These are phyloP conservation scores for Zaprionus kolodkinae DNA, from an alignment of 1,140 invertebrate genomes.

Conservation along the genomic window DNA sequence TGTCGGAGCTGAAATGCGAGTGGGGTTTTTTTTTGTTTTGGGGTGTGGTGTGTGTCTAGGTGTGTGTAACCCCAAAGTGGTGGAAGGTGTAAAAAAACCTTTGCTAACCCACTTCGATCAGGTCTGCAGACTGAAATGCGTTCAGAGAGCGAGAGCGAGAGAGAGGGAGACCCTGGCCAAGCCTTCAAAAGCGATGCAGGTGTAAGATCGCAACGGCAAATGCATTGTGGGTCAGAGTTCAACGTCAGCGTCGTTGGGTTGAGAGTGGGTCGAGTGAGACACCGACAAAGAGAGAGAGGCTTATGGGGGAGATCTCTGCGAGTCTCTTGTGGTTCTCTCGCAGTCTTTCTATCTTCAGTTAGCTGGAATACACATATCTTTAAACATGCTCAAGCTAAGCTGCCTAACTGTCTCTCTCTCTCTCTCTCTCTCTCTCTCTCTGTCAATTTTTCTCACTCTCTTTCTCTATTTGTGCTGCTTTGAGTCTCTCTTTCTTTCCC, in stretches of 20 bases:
- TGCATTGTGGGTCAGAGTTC: conserved; percentile 34
- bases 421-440: not conserved
- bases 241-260: not conserved
- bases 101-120: conserved; percentile 43
- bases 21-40: conserved; percentile 19
- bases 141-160: too few relatives aligned
- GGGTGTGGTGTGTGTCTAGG: conserved; percentile 42
- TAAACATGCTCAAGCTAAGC: too few relatives aligned
- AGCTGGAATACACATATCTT: too few relatives aligned
- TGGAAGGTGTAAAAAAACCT: conserved; percentile 52
- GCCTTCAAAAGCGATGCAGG: conserved; percentile 35
- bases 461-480: not conserved
- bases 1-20: conserved; percentile 22
- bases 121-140: not conserved
- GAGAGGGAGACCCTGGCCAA: conserved; percentile 12
- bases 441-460: not conserved
- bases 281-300: too few relatives aligned
- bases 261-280: not conserved
- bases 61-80: conserved; percentile 31
- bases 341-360: too few relatives aligned
- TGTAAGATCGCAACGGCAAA: conserved; percentile 25
- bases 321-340: not conserved
- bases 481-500: not conserved
- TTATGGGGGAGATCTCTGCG: too few relatives aligned
- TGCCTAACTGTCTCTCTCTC: too few relatives aligned